Base-by-base conservation (phyloP, 2,888 invertebrate species). In the Meteorus cinctellus region DNA sequence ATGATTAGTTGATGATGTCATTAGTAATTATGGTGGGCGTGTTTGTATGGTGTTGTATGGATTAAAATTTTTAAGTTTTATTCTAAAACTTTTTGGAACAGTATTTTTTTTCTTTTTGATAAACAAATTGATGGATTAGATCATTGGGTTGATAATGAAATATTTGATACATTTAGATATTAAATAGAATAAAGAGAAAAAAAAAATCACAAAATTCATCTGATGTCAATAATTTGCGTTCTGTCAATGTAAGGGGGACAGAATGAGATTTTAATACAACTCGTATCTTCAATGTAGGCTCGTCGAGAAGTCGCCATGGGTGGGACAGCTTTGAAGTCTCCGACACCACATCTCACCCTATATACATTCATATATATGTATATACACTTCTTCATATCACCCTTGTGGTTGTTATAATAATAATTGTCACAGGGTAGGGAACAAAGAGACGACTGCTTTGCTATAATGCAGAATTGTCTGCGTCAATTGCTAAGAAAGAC, bases 401-500 rank as follows among this genome's bases (percentile, higher is more conserved):
- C 16, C 24, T 68, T 36, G 55, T 66, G 45, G 41, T 34, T 77
- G 67, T 67, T 67, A 80, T 75, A 80, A 80, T 80, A 83, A 84
- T 79, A 78, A 84, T 79, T 77, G 81, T 79, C 81, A 75, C 77
- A 81, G 80, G 80, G 78, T 80, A 77, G 79, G 41, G n/a, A 36
- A 65, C 65, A 59, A 71, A 60, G 71, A 55, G 45, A 59, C 60
- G 24, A 34, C 60, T 41, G 29, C 48, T 24, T 31, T 51, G 36
- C 12, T 19, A 69, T 69, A 34, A 31, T 63, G 51, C 69, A 41
- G 48, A 63, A 72, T 77, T 79, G 65, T 79, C 73, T 73, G 76
- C 72, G 74, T 65, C 70, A 27, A 51, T 67, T 63, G 55, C 68
- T 82, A 82, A 83, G 86, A 84, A 86, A 84, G 85, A 87, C 41